These are phyloP conservation scores for Chrysolina americana DNA, from an alignment of 2,888 invertebrate species.

Conservation along the genomic window DNA sequence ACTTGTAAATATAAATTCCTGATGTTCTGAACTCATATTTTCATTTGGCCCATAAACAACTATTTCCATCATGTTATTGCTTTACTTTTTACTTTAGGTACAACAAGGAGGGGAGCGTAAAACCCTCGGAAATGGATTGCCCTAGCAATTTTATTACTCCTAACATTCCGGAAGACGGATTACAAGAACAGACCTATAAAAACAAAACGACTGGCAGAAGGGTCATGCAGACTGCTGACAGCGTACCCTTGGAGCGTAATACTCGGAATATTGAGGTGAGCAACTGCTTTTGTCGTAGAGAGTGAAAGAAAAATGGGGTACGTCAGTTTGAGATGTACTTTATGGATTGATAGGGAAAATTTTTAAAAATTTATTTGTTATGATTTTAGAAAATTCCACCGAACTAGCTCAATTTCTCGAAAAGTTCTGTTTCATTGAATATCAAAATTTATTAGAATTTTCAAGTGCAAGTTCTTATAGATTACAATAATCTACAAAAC, in stretches of 20 bases:
- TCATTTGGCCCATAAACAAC: background rate
- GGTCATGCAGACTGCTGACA: slow-evolving; percentile 47
- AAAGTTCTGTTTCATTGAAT: too few species aligned
- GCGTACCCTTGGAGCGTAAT: slow-evolving; percentile 51
- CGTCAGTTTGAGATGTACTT: too few species aligned
- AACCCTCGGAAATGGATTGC: slow-evolving; percentile 62
- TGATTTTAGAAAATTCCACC: too few species aligned
- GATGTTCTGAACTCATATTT: background rate
- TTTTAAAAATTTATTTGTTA: too few species aligned
- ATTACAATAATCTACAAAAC: too few species aligned
- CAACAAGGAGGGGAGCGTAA: slow-evolving; percentile 58
- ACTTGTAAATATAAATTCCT: too few species aligned
- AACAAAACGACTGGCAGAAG: slow-evolving; percentile 45
- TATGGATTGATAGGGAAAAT: too few species aligned
- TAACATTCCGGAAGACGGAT: slow-evolving; percentile 44
- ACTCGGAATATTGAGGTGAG: slow-evolving; percentile 51
- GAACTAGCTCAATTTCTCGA: too few species aligned
- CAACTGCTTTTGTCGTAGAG: background rate
- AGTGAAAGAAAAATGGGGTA: too few species aligned
- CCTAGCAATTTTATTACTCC: slow-evolving; percentile 61
- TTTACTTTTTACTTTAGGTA: slow-evolving; percentile 33
- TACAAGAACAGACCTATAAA: slow-evolving; percentile 32
- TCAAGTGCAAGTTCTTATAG: too few species aligned
- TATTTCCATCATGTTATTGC: background rate
- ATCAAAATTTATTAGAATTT: too few species aligned